These are phyloP conservation scores for Crossaster papposus DNA, from an alignment of 53 echinoderm and acorn worm species.

Conservation along the genomic window DNA sequence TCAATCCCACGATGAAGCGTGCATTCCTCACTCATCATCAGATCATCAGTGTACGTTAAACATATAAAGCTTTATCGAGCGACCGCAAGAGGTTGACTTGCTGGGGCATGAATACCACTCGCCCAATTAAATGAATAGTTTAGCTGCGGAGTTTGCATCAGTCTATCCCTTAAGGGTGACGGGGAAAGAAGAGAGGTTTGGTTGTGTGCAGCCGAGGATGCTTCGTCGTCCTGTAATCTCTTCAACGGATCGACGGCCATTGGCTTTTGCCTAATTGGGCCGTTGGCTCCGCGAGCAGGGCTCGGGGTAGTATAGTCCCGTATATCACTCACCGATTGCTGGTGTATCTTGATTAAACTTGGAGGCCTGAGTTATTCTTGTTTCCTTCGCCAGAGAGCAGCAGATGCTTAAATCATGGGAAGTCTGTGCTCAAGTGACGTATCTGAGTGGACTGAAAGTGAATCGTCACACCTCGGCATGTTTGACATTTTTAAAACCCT, in stretches of 20 bases:
- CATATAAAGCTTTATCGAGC: background rate
- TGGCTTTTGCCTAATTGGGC: slow-evolving; percentile 12
- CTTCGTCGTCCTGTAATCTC: background rate
- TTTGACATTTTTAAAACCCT: background rate
- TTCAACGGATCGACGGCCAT: background rate
- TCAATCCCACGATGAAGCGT: background rate
- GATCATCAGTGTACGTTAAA: background rate
- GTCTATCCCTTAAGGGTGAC: background rate
- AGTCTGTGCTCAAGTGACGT: background rate
- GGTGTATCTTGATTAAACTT: background rate
- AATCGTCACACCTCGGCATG: background rate
- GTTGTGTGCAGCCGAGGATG: background rate
- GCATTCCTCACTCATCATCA: slow-evolving; percentile 20
- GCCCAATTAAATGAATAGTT: slow-evolving; percentile 7
- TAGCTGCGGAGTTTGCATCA: background rate
- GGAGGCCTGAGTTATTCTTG: background rate
- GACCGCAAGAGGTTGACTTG: background rate
- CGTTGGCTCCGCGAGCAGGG: background rate
- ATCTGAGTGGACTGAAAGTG: background rate
- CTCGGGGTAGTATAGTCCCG: background rate
- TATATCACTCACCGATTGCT: background rate
- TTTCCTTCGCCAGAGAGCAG: background rate
- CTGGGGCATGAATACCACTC: background rate
- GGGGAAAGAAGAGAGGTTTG: background rate
- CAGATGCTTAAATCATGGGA: slow-evolving; percentile 9